phyloP scores from a whole-genome alignment of 1,140 invertebrate genomes.

The Dinoponera quadriceps region DNA sequence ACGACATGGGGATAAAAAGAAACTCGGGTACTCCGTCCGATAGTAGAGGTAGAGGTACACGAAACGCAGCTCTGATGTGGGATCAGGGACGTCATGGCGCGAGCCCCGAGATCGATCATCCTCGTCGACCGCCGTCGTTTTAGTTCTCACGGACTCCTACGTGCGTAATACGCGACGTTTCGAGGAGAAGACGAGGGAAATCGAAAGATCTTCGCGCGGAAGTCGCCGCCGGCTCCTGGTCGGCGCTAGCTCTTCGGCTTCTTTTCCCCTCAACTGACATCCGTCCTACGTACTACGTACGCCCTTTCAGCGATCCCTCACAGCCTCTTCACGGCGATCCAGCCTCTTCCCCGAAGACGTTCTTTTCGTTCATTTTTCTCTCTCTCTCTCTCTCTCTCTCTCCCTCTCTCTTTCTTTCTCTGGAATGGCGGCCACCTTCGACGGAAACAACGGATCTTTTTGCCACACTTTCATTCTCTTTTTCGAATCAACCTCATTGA shows the following conservation, averaged over 20 bases:
- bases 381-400: conserved; percentile 19
- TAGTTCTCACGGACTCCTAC: conserved; percentile 60
- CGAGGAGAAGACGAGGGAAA: conserved; percentile 62
- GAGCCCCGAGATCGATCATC: conserved; percentile 4
- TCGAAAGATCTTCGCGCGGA: conserved; percentile 39
- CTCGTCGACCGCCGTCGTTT: not conserved
- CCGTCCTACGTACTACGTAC: conserved; percentile 33
- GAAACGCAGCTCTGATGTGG: not conserved
- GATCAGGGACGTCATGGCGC: not conserved
- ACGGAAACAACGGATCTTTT: conserved; percentile 17
- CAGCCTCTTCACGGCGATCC: conserved; percentile 20
- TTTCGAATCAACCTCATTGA: conserved; percentile 25
- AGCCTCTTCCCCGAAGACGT: conserved; percentile 34
- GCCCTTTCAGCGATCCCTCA: conserved; percentile 35
- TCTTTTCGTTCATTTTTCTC: conserved; percentile 15
- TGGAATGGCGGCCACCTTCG: too few relatives aligned
- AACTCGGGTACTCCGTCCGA: not conserved
- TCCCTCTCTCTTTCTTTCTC: not conserved
- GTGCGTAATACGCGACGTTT: conserved; percentile 30
- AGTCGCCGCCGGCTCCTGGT: conserved; percentile 20
- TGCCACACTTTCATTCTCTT: conserved; percentile 7
- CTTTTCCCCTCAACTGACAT: conserved; percentile 23
- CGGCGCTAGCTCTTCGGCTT: not conserved
- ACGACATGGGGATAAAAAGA: not conserved
- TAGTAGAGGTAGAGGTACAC: conserved; percentile 10